Evolutionary conservation across 2,113 vertebrate species (phyloP).

Genomic region (Tachysurus vachellii): DNA sequence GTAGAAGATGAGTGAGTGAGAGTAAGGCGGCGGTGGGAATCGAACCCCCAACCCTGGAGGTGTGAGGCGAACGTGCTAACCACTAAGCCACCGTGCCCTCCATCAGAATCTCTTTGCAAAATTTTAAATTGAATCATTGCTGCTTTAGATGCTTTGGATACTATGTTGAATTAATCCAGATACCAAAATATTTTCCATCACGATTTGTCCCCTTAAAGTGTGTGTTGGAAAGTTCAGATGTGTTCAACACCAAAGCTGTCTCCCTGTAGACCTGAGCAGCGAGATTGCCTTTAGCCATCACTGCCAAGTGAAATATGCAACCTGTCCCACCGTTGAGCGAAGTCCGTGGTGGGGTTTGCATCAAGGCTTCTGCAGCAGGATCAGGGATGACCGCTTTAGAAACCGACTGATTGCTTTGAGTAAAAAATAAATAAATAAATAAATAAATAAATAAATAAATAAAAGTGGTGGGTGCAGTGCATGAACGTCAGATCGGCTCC

Average conservation of each 20-base stretch:
- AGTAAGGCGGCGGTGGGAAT: too few species aligned
- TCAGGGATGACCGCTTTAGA: neutral
- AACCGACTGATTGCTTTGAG: neutral
- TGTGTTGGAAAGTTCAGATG: constrained; percentile 53
- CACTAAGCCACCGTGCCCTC: neutral
- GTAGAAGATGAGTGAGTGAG: too few species aligned
- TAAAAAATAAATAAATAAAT: too few species aligned
- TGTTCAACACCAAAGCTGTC: neutral
- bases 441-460: neutral
- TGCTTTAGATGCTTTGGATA: neutral
- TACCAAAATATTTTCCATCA: neutral
- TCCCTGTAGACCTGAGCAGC: constrained; percentile 6
- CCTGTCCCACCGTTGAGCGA: constrained; percentile 52
- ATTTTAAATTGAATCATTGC: neutral
- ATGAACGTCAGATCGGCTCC: neutral
- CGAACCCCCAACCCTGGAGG: too few species aligned
- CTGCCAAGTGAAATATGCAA: constrained; percentile 68
- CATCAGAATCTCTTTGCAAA: neutral
- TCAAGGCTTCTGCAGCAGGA: neutral
- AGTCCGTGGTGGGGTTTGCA: neutral
- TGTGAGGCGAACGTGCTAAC: too few species aligned
- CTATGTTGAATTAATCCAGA: too few species aligned
- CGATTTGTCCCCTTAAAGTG: constrained; percentile 47
- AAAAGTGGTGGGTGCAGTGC: neutral
- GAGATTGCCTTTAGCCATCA: constrained; percentile 68